A percentile compares a stretch with the other conserved stretches of the same genome.
phyloP scores from a whole-genome alignment of 2,888 invertebrate genomes.

The Hanleya hanleyi region DNA sequence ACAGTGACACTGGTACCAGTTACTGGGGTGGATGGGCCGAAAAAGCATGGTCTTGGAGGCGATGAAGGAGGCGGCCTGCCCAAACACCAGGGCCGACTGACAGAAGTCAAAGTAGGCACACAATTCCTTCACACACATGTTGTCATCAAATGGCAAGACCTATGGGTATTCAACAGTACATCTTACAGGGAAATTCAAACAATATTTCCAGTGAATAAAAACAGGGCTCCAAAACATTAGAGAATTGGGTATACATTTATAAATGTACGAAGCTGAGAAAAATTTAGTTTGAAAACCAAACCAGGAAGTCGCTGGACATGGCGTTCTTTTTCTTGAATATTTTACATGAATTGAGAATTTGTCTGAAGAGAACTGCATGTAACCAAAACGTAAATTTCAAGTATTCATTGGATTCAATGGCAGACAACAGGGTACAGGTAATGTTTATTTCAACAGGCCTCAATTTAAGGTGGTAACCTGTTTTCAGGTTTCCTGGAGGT shows the following conservation, averaged over 20 bases:
- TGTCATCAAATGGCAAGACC: slow-evolving; percentile 96
- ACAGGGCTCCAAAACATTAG: background rate
- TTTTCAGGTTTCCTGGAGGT: too few relatives aligned
- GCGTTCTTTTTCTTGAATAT: too few relatives aligned
- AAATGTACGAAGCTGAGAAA: background rate
- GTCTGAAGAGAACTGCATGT: too few relatives aligned
- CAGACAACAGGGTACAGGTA: too few relatives aligned
- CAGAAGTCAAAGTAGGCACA: slow-evolving; percentile 96
- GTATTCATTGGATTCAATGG: too few relatives aligned
- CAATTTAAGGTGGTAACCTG: too few relatives aligned
- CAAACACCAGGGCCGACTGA: slow-evolving; percentile 91
- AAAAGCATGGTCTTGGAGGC: slow-evolving; percentile 92
- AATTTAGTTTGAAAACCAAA: background rate
- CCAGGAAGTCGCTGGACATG: too few relatives aligned
- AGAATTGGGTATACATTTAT: background rate
- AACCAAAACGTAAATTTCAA: too few relatives aligned
- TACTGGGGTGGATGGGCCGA: slow-evolving; percentile 94
- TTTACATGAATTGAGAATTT: too few relatives aligned
- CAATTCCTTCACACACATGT: slow-evolving; percentile 95
- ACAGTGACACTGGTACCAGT: slow-evolving; percentile 93
- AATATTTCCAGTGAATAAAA: background rate
- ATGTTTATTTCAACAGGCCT: too few relatives aligned
- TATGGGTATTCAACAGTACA: slow-evolving; percentile 69
- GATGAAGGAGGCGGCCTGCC: slow-evolving; percentile 91
- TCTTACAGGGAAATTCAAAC: background rate